A percentile compares a stretch with the other conserved stretches of the same genome.
Conservation (phyloP, 2,113 vertebrate species). For the Indri indri region DNA sequence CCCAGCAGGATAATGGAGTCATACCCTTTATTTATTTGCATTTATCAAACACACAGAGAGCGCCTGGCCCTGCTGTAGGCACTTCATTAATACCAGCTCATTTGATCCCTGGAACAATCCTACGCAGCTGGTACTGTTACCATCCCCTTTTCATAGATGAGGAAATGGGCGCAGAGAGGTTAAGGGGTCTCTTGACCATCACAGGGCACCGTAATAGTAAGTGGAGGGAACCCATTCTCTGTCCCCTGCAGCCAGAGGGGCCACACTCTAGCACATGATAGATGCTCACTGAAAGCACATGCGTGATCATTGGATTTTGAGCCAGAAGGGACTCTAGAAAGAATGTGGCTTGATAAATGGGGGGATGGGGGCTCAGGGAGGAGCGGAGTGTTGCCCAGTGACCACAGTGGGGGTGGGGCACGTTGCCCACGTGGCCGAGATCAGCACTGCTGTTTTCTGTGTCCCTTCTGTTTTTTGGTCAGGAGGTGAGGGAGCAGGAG, state of each 20-base stretch:
- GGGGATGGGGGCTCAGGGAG: neutral
- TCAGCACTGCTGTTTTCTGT: neutral
- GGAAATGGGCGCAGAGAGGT: too few species aligned
- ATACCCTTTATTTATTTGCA: neutral
- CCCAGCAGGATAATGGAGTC: neutral
- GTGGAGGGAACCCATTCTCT: too few species aligned
- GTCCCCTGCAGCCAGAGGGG: too few species aligned
- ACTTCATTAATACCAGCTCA: neutral
- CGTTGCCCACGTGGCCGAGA: accelerated
- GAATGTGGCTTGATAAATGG: neutral
- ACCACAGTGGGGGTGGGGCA: neutral
- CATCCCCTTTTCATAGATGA: neutral
- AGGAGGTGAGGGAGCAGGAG: neutral
- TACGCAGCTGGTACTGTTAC: accelerated
- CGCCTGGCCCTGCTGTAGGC: neutral
- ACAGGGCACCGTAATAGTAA: neutral
- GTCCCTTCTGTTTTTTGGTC: neutral
- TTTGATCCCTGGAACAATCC: neutral
- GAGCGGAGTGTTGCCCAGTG: neutral
- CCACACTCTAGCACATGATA: neutral
- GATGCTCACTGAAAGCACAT: neutral
- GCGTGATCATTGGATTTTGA: neutral
- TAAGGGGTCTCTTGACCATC: neutral
- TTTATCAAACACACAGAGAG: neutral
- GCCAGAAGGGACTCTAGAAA: neutral